Base-by-base conservation (phyloP, 1,140 invertebrate species). In the Solenopsis invicta region DNA sequence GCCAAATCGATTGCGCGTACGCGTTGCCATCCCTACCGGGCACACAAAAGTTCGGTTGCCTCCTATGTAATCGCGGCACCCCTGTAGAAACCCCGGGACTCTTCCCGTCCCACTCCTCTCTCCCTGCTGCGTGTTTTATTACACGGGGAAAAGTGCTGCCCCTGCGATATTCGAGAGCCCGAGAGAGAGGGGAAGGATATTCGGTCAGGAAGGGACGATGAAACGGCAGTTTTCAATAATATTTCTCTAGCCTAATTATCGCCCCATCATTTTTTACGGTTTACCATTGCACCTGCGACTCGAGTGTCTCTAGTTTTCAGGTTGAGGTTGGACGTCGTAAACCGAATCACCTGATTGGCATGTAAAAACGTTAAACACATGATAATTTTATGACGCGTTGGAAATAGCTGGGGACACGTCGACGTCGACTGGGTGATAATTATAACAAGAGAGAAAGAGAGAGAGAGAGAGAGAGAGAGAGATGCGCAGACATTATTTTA, bases 1-100 rank as follows among this genome's bases (percentile, higher is more conserved):
- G 69, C 54, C 24, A 61, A 84, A 84, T 84, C 80, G 80, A 84
- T 75, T 21, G 56, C 37, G 24, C 80, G 66, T 34, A 66, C 18
- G 12, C 52, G 29, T 29, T 61, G 9, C 45, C 48, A 37, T 62
- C 50, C 41, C 78, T 5, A 66, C 16, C 54, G 48, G 37, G 8
- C 21, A 8, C 41, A 75, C 69, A 75, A 75, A 75, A 75, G 80
- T 84, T 59, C 52, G 54, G 78, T 21, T 29, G 24, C 41, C 59
- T 71, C 54, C 80, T 82, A 18, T 62, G 48, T 48, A 75, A 84
- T 75, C 69, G 69, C 21, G 41, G 69, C 54, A 61, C 41, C 54
- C 69, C 80, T 61, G 29, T 80, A 18, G 77, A 80, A 69, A 48
- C 12, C 16, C 80, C 24, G 67, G 67, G 16, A 69, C 13, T 50